phyloP scores from a whole-genome alignment of 2,113 vertebrate species.

The Herpetotheres cachinnans region DNA sequence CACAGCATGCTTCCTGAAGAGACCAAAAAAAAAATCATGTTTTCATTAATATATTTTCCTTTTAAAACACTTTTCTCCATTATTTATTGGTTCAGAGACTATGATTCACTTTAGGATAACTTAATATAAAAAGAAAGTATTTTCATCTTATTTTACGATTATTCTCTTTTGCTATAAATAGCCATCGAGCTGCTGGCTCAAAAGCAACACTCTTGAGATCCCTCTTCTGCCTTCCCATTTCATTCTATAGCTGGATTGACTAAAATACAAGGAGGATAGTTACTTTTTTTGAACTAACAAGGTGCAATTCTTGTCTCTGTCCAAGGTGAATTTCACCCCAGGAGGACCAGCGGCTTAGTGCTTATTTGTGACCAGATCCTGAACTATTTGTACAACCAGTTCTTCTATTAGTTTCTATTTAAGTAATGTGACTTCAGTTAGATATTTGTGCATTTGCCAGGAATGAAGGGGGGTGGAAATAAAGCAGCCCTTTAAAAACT shows the following conservation, averaged over 20 bases:
- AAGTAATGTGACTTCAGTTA: conserved; percentile 46
- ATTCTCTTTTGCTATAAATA: not conserved
- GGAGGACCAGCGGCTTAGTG: not conserved
- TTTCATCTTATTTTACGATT: not conserved
- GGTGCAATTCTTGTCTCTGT: not conserved
- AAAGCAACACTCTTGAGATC: not conserved
- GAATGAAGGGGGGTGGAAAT: not conserved
- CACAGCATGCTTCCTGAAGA: not conserved
- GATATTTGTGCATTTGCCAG: conserved; percentile 34
- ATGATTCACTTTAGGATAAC: not conserved
- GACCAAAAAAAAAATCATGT: not conserved
- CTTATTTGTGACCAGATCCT: conserved; percentile 24
- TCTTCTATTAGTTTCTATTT: conserved; percentile 40
- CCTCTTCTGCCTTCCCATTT: not conserved
- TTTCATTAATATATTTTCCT: not conserved
- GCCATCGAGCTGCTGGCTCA: not conserved
- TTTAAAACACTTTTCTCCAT: not conserved
- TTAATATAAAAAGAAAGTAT: not conserved
- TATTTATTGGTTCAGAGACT: conserved; percentile 6
- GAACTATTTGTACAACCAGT: conserved; percentile 7
- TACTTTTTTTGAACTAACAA: not conserved
- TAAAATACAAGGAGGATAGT: not conserved
- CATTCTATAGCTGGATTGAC: not conserved
- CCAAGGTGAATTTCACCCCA: conserved; percentile 14
- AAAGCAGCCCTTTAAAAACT: conserved; percentile 43